Evolutionary conservation across 64 coral and sea anemone genomes (phyloP).

Genomic region (Stylophora pistillata): DNA sequence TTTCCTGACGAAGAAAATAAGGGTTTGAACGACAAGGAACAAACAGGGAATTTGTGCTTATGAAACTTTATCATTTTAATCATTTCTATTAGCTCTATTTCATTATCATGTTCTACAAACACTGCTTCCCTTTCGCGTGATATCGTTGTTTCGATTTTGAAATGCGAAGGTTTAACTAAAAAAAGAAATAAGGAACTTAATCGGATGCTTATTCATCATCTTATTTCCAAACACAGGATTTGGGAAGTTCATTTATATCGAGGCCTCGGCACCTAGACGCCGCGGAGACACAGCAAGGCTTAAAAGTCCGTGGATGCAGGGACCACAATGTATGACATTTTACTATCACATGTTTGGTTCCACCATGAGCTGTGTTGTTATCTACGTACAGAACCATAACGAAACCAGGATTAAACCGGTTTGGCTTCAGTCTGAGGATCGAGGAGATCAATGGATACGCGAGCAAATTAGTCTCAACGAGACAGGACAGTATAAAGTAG

Average conservation of each 20-base stretch:
- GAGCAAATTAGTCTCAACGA: not conserved
- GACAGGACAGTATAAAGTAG: not conserved
- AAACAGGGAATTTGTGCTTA: too few species aligned
- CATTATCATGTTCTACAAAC: too few species aligned
- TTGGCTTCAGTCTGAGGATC: slow-evolving; percentile 44
- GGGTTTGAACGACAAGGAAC: too few species aligned
- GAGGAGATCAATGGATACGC: not conserved
- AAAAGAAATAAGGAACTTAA: not conserved
- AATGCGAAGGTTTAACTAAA: too few species aligned
- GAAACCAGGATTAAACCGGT: not conserved
- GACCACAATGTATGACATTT: slow-evolving; percentile 59
- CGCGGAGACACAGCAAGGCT: slow-evolving; percentile 39
- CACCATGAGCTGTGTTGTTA: slow-evolving; percentile 30
- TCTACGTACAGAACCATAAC: slow-evolving; percentile 1
- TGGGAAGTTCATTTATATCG: slow-evolving; percentile 49
- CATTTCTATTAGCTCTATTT: too few species aligned
- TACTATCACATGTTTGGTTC: slow-evolving; percentile 59
- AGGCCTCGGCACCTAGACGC: slow-evolving; percentile 21
- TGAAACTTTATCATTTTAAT: too few species aligned
- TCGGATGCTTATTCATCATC: not conserved
- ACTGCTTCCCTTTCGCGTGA: too few species aligned
- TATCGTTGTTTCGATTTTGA: too few species aligned
- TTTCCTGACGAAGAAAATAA: too few species aligned
- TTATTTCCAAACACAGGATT: not conserved
- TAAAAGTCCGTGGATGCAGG: slow-evolving; percentile 41